Percentiles rank a stretch among this genome's conserved stretches.
These are phyloP conservation scores for Tenrec ecaudatus DNA, from an alignment of 2,113 vertebrate species.

Conservation along the genomic window DNA sequence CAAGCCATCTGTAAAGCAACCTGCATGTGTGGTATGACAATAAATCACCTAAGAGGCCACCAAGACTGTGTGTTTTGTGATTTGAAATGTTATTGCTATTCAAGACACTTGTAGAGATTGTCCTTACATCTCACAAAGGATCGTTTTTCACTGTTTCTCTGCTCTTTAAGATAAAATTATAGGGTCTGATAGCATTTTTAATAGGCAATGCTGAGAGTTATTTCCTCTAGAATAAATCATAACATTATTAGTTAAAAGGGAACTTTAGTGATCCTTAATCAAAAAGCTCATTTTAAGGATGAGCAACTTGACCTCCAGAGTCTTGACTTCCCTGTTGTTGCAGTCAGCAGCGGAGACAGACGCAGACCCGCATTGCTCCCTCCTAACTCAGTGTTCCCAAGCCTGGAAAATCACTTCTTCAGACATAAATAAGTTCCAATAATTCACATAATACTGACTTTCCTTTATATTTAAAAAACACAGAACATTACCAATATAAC, in stretches of 20 bases:
- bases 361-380: background rate
- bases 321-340: background rate
- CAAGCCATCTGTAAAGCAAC: slow-evolving; percentile 70
- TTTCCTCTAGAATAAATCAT: background rate
- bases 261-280: background rate
- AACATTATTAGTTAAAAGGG: background rate
- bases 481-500: background rate
- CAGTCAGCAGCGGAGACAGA: background rate
- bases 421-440: background rate
- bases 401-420: background rate
- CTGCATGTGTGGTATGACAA: slow-evolving; percentile 81
- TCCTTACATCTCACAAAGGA: slow-evolving; percentile 3
- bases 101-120: background rate
- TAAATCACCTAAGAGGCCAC: slow-evolving; percentile 81
- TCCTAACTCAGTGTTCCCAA: background rate
- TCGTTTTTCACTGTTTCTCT: slow-evolving; percentile 21
- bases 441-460: background rate
- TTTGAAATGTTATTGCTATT: slow-evolving; percentile 64
- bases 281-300: slow-evolving; percentile 22
- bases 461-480: slow-evolving; percentile 28
- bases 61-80: slow-evolving; percentile 70
- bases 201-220: background rate
- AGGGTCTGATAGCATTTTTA: slow-evolving; percentile 12
- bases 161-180: slow-evolving; percentile 15
- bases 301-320: background rate